Percentiles rank a stretch among this genome's conserved stretches.
phyloP scores from a whole-genome alignment of 92 coral and sea anemone genomes.

The Heteractis magnifica region DNA sequence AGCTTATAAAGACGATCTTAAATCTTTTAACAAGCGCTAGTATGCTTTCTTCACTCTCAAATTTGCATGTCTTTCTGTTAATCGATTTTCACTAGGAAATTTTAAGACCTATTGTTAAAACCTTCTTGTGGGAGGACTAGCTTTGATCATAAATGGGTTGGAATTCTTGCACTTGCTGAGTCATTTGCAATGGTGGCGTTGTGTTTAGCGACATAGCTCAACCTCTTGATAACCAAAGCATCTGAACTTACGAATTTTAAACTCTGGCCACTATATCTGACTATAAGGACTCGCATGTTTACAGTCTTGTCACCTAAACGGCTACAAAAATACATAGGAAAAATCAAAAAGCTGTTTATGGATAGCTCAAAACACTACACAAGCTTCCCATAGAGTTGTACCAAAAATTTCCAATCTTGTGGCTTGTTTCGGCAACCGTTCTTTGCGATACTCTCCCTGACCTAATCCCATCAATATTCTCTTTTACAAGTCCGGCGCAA shows the following conservation, averaged over 20 bases:
- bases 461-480: constrained; percentile 27
- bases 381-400: neutral
- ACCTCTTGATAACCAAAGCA: neutral
- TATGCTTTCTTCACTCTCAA: neutral
- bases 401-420: neutral
- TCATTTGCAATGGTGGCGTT: neutral
- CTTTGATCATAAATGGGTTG: neutral
- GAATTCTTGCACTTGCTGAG: neutral
- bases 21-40: neutral
- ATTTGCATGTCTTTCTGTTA: neutral
- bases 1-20: neutral
- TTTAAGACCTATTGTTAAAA: constrained; percentile 3
- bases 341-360: neutral
- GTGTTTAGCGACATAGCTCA: neutral
- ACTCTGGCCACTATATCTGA: too few relatives aligned
- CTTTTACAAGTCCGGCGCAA: constrained; percentile 28
- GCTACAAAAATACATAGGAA: neutral
- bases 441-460: neutral
- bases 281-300: too few relatives aligned
- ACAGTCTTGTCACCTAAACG: neutral
- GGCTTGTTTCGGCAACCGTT: neutral
- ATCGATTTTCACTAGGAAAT: neutral
- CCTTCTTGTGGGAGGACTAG: constrained; percentile 12
- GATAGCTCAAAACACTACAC: neutral
- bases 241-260: neutral